Evolutionary conservation across 2,797 vertebrate species (phyloP), one percentile per base, ranked within the genome.

Genomic region (Anableps anableps): DNA sequence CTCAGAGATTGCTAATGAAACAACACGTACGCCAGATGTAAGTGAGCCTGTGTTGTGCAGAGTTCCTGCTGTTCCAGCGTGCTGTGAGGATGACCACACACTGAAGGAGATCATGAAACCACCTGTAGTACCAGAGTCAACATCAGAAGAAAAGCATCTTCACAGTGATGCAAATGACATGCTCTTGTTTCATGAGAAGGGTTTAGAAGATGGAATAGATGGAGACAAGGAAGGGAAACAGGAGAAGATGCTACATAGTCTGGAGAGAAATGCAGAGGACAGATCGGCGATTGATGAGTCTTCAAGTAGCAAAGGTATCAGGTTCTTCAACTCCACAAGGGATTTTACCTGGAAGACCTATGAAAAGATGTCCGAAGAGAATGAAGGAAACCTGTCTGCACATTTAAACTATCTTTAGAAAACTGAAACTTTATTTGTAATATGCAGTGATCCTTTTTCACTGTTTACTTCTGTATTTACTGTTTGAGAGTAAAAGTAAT

Each of bases 321-420:
- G 64, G 86, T 90, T 91, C 21, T 85, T 90, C 4, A 88, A 93
- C 87, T 92, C 89, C 41, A 83, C 80, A 34, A 79, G 5, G 68
- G 80, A 91, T 41, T 70, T 75, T n/a, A 34, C 74, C 72, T 55
- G 21, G 62, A 78, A 10, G 77, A 68, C 17, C 9, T 75, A 34
- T 0, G 1, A 1, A 0, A 7, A 62, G 38, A 83, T 74, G 80
- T 79, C 64, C 60, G 53, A 19, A n/a, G 78, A 88, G 72, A 85
- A 81, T 86, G 82, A 93, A 1, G 90, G 87, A 80, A 88, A 89
- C 83, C 83, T 26, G 26, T 71, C 13, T 29, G 47, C 9, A 51
- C 43, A 26, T 41, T 50, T 10, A 66, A n/a, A 17, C 5, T 29
- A 29, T 2, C 16, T n/a, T 43, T 17, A 29, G 14, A 71, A 14